These are phyloP conservation scores for Tillus elongatus DNA, from an alignment of 2,888 invertebrate species.

Conservation along the genomic window DNA sequence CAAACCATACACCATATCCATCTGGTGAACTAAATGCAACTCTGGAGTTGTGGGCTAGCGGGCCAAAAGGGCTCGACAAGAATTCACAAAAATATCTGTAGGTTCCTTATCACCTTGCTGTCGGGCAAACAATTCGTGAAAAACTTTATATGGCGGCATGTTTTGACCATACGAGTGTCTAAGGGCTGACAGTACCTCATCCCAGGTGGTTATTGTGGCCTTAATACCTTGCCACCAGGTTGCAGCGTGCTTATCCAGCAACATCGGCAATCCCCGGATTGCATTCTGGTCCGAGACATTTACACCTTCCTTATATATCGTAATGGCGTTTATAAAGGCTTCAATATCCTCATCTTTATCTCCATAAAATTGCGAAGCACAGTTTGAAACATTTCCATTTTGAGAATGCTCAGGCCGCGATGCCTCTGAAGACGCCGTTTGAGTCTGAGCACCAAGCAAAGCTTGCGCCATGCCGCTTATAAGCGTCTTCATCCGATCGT, in stretches of 20 bases:
- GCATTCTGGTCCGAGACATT: slow-evolving; percentile 21
- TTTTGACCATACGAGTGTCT: slow-evolving; percentile 3
- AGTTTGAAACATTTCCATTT: slow-evolving; percentile 1
- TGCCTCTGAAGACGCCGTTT: neutral
- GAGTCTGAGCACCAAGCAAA: neutral
- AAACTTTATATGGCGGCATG: slow-evolving; percentile 3
- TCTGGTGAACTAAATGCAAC: slow-evolving; percentile 7
- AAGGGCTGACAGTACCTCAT: slow-evolving; percentile 17
- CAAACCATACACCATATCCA: slow-evolving; percentile 14
- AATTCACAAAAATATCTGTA: slow-evolving; percentile 14
- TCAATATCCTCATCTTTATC: slow-evolving; percentile 8
- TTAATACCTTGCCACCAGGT: slow-evolving; percentile 15
- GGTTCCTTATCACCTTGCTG: slow-evolving; percentile 13
- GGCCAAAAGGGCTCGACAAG: slow-evolving; percentile 7
- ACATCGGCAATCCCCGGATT: slow-evolving; percentile 22
- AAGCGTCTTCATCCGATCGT: neutral
- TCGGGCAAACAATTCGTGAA: neutral
- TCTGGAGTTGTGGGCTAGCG: slow-evolving; percentile 6
- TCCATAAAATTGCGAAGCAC: slow-evolving; percentile 20
- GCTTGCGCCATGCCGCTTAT: neutral
- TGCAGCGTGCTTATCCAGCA: slow-evolving; percentile 20
- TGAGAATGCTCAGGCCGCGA: too few species aligned
- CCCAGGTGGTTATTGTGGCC: slow-evolving; percentile 13
- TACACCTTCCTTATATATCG: slow-evolving; percentile 22
- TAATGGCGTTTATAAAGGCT: slow-evolving; percentile 23